Base-by-base conservation (phyloP, 1,140 invertebrate genomes). In the Drosophila lowei region DNA sequence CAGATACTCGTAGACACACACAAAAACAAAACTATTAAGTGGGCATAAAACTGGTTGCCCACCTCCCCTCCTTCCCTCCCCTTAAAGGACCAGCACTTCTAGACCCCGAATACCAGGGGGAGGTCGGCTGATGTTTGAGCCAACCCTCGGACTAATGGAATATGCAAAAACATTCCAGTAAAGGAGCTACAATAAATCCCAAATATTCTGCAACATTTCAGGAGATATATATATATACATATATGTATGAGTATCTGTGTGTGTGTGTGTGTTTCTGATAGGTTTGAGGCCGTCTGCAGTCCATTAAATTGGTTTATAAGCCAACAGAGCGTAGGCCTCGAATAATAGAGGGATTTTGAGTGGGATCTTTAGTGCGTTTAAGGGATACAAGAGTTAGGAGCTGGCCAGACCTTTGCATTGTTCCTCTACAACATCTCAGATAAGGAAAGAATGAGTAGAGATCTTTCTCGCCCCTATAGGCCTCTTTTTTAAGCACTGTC, bases 1-100 rank as follows among this genome's bases (percentile, higher is more conserved):
- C 15, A 30, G 6, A 15, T 25, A 30, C 28, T 30, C 30, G 30
- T 6, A 49, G 6, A 54, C 9, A 54, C 5, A 47, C 43, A 84
- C 81, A 65, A 84, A 85, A 80, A 80, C 77, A 85, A 85, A 86
- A 85, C 81, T 86, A 85, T 85, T 85, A 85, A 80, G 79, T 85
- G 79, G 79, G 80, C 80, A 84, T 83, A 83, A 83, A 75, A 85
- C 75, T 84, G 60, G 59, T 49, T 21, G 63, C 48, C 48, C 18
- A 2, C 8, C 18, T 21, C 73, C 52, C 42, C 18, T 3, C 7
- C 44, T 4, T 34, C 44, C 30, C 13, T n/a, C 43, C 34, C 42
- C 46, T 62, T 79, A 41, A 75, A 84, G 79, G 72, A 38, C 34
- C 3, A 66, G 63, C 63, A 61, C 48, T 42, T 44, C 23, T 53